Percentiles rank a stretch among this genome's conserved stretches.
Evolutionary conservation across 2,797 vertebrate genomes (phyloP).

Genomic region (Malacoctenus gilli): DNA sequence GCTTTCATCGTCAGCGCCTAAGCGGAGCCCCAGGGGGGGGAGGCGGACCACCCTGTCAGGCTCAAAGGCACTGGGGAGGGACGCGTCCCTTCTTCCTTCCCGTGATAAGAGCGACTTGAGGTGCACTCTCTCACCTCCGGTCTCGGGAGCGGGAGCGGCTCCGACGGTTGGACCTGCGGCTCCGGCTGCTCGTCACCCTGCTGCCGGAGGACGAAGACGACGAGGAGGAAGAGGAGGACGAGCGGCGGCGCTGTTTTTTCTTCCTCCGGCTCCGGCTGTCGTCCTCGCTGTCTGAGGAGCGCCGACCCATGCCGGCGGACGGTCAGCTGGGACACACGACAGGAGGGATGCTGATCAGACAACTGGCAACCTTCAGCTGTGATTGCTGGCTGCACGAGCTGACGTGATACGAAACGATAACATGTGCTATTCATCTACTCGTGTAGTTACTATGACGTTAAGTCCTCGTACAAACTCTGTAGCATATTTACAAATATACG

Average conservation of each 20-base stretch:
- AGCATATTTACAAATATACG: too few relatives aligned
- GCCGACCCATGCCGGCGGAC: constrained; percentile 85
- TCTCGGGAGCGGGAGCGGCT: constrained; percentile 86
- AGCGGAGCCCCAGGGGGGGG: too few relatives aligned
- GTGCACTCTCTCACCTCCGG: constrained; percentile 59
- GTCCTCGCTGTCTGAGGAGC: constrained; percentile 92
- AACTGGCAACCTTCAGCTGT: too few relatives aligned
- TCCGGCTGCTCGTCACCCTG: constrained; percentile 84
- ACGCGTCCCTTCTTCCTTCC: too few relatives aligned
- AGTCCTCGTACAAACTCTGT: too few relatives aligned
- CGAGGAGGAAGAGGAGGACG: constrained; percentile 82
- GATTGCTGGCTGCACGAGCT: too few relatives aligned
- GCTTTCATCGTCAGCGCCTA: too few relatives aligned
- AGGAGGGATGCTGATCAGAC: background rate
- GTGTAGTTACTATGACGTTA: too few relatives aligned
- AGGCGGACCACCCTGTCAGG: too few relatives aligned
- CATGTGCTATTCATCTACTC: too few relatives aligned
- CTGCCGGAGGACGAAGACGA: constrained; percentile 91
- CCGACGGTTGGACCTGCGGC: constrained; percentile 82
- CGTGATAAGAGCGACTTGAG: background rate
- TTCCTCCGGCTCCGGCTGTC: constrained; percentile 86
- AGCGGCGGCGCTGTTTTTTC: constrained; percentile 87
- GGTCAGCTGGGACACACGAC: constrained; percentile 42
- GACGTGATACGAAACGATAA: too few relatives aligned
- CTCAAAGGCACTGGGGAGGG: too few relatives aligned